Evolutionary conservation across 1,140 invertebrate species (phyloP).

Genomic region (Procambarus clarkii): DNA sequence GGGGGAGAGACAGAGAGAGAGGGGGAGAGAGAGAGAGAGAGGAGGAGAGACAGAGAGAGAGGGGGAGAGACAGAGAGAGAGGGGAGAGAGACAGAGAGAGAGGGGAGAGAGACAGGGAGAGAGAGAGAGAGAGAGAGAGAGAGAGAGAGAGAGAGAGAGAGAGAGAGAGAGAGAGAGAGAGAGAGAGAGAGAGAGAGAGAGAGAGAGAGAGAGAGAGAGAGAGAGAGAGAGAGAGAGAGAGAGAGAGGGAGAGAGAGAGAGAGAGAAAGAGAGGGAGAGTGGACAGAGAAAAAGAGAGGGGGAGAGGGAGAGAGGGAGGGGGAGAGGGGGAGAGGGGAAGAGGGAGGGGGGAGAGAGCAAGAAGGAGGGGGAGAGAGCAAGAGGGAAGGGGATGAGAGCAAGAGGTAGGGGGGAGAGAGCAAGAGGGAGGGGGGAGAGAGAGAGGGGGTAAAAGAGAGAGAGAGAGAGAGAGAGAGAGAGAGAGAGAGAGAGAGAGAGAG

Average conservation of each 20-base stretch:
- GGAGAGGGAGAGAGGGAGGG: too few relatives aligned
- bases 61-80: background rate
- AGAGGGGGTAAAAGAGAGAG: background rate
- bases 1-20: background rate
- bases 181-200: too few relatives aligned
- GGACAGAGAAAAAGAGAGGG: too few relatives aligned
- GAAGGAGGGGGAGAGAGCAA: too few relatives aligned
- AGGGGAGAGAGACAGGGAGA: too few relatives aligned
- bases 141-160: background rate
- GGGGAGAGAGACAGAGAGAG: background rate
- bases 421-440: too few relatives aligned
- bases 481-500: conserved; percentile 15
- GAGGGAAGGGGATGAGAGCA: too few relatives aligned
- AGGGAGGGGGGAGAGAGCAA: too few relatives aligned
- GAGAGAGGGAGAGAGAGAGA: background rate
- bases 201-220: too few relatives aligned
- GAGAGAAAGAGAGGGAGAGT: background rate
- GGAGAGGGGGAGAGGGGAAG: too few relatives aligned
- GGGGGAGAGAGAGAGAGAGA: background rate
- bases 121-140: background rate
- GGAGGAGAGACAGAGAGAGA: background rate
- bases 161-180: background rate
- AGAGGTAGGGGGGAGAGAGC: too few relatives aligned
- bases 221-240: background rate
- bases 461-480: conserved; percentile 15